phyloP scores from a whole-genome alignment of 2,888 invertebrate genomes.

The Macroteleia sp. region DNA sequence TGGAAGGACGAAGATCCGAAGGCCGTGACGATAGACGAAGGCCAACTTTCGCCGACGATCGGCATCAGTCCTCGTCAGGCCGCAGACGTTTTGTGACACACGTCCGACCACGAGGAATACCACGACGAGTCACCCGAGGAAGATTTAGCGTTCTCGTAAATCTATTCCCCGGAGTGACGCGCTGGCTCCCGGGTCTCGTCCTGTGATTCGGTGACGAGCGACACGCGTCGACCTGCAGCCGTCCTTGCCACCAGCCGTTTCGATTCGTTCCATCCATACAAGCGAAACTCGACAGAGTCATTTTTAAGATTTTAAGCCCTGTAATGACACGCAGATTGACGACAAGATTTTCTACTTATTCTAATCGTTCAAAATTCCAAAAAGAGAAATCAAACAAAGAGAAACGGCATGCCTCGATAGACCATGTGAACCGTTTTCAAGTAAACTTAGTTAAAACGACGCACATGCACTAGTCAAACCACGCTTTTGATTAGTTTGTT shows the following conservation, averaged over 20 bases:
- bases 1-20: conserved; percentile 97
- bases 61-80: conserved; percentile 82
- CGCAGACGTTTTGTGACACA: conserved; percentile 84
- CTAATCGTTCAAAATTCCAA: conserved; percentile 29
- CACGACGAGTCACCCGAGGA: conserved; percentile 83
- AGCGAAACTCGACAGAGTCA: conserved; percentile 5
- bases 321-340: conserved; percentile 3
- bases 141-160: conserved; percentile 82
- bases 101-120: conserved; percentile 84
- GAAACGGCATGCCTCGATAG: conserved; percentile 8
- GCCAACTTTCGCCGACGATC: conserved; percentile 83
- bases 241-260: conserved; percentile 38
- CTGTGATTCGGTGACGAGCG: conserved; percentile 24
- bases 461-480: conserved; percentile 36
- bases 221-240: conserved; percentile 30
- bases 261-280: conserved; percentile 39
- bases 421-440: conserved; percentile 12
- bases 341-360: conserved; percentile 31
- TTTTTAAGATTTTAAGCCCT: conserved; percentile 15
- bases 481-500: too few relatives aligned
- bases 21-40: conserved; percentile 83
- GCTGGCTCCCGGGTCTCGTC: neutral
- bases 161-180: conserved; percentile 16
- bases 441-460: neutral
- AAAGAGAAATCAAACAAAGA: conserved; percentile 11